Evolutionary conservation across 2,888 invertebrate genomes (phyloP).

Genomic region (Zhuqinia jingwanae): DNA sequence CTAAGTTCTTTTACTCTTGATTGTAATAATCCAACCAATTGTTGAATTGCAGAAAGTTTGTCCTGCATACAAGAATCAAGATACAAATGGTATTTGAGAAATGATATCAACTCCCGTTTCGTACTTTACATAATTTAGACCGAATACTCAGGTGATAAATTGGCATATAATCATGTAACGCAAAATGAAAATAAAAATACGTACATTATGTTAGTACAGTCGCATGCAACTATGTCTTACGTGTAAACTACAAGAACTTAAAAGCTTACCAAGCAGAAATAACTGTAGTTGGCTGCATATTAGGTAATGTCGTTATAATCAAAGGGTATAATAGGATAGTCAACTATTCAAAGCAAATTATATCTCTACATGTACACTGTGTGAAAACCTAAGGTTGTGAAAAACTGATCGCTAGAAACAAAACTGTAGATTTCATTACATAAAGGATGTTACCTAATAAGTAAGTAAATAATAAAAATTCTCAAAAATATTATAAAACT

Average conservation of each 20-base stretch:
- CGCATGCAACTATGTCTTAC: no score
- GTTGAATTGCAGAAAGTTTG: constrained; percentile 52
- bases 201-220: no score
- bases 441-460: no score
- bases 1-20: constrained; percentile 61
- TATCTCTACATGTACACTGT: no score
- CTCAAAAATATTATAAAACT: neutral
- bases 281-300: neutral
- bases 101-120: no score
- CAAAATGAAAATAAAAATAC: no score
- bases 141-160: no score
- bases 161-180: no score
- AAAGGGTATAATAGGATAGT: neutral
- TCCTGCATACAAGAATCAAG: constrained; percentile 18
- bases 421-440: neutral
- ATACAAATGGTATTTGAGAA: no score
- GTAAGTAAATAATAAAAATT: neutral
- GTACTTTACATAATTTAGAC: no score
- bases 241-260: neutral
- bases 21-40: constrained; percentile 66
- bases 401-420: no score
- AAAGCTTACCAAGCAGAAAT: constrained; percentile 13
- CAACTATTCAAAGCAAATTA: constrained; percentile 4
- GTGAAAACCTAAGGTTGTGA: no score
- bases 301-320: neutral